Evolutionary conservation across 1,140 invertebrate genomes (phyloP).

Genomic region (Caenorhabditis tropicalis): DNA sequence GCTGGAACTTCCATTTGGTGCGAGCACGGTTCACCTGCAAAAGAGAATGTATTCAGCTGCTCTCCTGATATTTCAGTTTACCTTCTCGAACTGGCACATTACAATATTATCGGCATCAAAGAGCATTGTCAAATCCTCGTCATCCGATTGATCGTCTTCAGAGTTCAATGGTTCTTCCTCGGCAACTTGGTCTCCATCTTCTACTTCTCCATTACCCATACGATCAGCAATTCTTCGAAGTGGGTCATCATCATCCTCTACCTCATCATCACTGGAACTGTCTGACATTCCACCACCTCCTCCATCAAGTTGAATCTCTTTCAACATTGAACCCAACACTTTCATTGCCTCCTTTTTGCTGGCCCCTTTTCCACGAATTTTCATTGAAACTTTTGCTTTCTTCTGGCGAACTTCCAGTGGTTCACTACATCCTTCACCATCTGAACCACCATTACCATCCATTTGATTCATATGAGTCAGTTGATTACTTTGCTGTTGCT

Average conservation of each 20-base stretch:
- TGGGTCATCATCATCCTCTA: slow-evolving; percentile 57
- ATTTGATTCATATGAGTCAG: slow-evolving; percentile 50
- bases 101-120: slow-evolving; percentile 98
- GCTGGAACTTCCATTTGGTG: slow-evolving; percentile 98
- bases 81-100: slow-evolving; percentile 98
- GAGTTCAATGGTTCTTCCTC: slow-evolving; percentile 89
- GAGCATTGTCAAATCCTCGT: slow-evolving; percentile 90
- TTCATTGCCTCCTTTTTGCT: slow-evolving; percentile 29
- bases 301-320: slow-evolving; percentile 62
- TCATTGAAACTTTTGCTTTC: not conserved
- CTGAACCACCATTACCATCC: slow-evolving; percentile 70
- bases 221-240: slow-evolving; percentile 53
- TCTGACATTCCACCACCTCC: slow-evolving; percentile 65
- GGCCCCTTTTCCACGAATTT: not conserved
- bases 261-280: slow-evolving; percentile 64
- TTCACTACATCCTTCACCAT: slow-evolving; percentile 26
- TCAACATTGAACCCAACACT: not conserved
- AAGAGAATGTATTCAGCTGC: not conserved
- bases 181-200: slow-evolving; percentile 51
- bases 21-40: slow-evolving; percentile 85
- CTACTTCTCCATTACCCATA: slow-evolving; percentile 59
- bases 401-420: not conserved
- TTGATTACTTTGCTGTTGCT: slow-evolving; percentile 33
- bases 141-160: slow-evolving; percentile 90
- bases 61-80: not conserved